Evolutionary conservation across 2,797 vertebrate genomes (phyloP).

Genomic region (Myotis planiceps): DNA sequence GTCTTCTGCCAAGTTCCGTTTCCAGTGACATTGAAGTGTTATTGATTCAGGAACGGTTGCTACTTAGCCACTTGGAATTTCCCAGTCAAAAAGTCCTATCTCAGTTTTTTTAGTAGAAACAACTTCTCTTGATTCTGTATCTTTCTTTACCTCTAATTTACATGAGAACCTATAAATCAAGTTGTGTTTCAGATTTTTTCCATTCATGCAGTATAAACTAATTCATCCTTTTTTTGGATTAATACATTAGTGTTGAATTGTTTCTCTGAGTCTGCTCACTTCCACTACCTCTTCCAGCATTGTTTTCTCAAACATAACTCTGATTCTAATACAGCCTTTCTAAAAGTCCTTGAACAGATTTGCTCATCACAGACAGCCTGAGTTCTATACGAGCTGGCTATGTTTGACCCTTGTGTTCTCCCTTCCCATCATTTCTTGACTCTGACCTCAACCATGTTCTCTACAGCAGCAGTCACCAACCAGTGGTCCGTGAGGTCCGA

Average conservation of each 20-base stretch:
- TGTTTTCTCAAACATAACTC: neutral
- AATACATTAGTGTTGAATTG: no score
- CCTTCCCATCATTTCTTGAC: neutral
- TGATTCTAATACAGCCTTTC: neutral
- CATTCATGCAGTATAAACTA: accelerated
- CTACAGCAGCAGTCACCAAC: neutral
- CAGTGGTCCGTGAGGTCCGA: no score
- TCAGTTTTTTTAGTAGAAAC: neutral
- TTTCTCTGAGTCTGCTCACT: neutral
- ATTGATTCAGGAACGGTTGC: neutral
- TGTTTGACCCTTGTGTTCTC: neutral
- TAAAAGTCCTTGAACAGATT: neutral
- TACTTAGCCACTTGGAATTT: neutral
- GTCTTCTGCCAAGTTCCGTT: neutral
- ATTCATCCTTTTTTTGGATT: neutral
- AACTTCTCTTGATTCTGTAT: neutral
- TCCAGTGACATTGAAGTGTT: no score
- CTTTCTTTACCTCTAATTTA: neutral
- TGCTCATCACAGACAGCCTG: neutral
- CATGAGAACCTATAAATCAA: neutral
- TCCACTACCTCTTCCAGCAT: neutral
- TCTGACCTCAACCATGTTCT: neutral
- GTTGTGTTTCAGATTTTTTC: neutral
- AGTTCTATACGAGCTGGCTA: no score
- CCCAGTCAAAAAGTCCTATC: neutral